A percentile compares a stretch with the other conserved stretches of the same genome.
Evolutionary conservation across 1,140 invertebrate genomes (phyloP).

Genomic region (Neocloeon triangulifer): DNA sequence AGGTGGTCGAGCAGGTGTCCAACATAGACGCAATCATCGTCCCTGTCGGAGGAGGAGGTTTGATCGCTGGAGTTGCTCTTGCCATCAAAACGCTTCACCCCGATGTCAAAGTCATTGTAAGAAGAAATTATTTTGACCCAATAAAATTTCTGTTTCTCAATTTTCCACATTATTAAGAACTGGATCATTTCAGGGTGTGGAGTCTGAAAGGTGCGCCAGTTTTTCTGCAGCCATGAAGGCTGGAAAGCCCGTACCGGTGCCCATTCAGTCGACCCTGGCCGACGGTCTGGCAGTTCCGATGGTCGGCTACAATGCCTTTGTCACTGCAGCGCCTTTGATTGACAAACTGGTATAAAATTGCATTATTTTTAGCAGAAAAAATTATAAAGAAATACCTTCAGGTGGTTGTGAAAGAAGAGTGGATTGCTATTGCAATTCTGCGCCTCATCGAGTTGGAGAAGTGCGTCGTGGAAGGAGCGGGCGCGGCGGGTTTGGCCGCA

Average conservation of each 20-base stretch:
- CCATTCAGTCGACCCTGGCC: slow-evolving; percentile 55
- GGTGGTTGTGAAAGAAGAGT: slow-evolving; percentile 55
- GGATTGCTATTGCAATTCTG: slow-evolving; percentile 74
- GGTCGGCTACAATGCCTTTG: slow-evolving; percentile 73
- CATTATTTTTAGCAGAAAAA: too few species aligned
- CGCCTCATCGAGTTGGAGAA: slow-evolving; percentile 74
- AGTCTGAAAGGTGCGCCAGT: slow-evolving; percentile 72
- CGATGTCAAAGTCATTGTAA: slow-evolving; percentile 46
- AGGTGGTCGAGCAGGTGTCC: slow-evolving; percentile 67
- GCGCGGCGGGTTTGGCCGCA: slow-evolving; percentile 67
- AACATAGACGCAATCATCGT: slow-evolving; percentile 55
- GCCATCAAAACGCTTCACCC: slow-evolving; percentile 71
- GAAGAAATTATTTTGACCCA: not conserved
- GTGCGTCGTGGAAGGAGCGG: slow-evolving; percentile 81
- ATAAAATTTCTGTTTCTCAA: not conserved
- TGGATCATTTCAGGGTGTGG: slow-evolving; percentile 48
- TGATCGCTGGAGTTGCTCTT: slow-evolving; percentile 68
- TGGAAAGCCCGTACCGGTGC: slow-evolving; percentile 39
- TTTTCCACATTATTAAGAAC: not conserved
- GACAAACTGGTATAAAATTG: slow-evolving; percentile 82
- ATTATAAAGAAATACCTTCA: slow-evolving; percentile 4
- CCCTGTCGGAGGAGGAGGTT: slow-evolving; percentile 72
- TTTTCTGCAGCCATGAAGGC: slow-evolving; percentile 50
- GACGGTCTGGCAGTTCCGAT: slow-evolving; percentile 80
- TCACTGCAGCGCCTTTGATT: slow-evolving; percentile 46